A percentile compares a stretch with the other conserved stretches of the same genome.
Conservation (phyloP, 1,140 invertebrate genomes). For the Drosophila oshimai region DNA sequence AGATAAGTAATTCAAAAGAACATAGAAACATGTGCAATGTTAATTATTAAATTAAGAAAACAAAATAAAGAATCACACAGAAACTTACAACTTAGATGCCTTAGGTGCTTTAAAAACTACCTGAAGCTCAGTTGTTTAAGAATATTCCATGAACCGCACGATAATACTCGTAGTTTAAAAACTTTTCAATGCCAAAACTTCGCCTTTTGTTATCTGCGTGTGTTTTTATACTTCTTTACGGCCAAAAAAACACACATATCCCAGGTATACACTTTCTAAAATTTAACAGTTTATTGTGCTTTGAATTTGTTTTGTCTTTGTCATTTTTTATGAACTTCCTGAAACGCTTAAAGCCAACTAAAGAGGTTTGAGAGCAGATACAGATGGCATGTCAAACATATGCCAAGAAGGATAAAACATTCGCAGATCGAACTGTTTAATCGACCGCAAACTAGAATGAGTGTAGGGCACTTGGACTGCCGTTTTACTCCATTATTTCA, state of each 20-base stretch:
- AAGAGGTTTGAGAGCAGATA: slow-evolving; percentile 4
- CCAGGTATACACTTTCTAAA: background rate
- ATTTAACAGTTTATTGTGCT: background rate
- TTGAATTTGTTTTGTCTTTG: background rate
- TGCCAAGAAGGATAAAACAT: slow-evolving; percentile 26
- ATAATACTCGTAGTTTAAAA: background rate
- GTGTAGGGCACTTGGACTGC: slow-evolving; percentile 40
- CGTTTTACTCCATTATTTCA: slow-evolving; percentile 75
- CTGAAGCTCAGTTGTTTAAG: background rate
- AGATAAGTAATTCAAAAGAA: too few relatives aligned
- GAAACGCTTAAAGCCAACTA: background rate
- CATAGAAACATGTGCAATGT: too few relatives aligned
- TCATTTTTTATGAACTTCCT: background rate
- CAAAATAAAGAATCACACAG: too few relatives aligned
- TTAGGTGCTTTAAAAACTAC: background rate
- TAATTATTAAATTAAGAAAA: background rate
- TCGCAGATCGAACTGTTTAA: slow-evolving; percentile 40
- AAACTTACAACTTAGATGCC: background rate
- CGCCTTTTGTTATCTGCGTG: background rate
- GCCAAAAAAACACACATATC: background rate
- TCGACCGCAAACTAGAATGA: slow-evolving; percentile 40
- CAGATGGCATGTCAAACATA: slow-evolving; percentile 32
- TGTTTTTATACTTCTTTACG: background rate
- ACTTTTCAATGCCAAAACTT: background rate
- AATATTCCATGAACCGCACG: background rate